Evolutionary conservation across 2,888 invertebrate genomes (phyloP), one percentile per base, ranked within the genome.

Genomic region (Calliphora vomitoria): DNA sequence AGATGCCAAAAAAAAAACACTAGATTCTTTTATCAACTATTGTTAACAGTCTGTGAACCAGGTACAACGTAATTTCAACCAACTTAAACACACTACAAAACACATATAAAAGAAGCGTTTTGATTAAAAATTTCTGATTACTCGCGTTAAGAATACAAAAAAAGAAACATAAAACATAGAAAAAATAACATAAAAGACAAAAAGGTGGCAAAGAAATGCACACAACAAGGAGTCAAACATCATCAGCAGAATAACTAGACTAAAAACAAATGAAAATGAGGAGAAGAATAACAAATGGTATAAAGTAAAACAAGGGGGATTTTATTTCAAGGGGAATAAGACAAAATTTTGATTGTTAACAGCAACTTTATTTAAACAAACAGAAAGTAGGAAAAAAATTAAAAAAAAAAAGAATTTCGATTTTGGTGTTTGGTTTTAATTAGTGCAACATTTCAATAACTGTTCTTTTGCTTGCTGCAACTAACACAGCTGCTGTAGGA

Each of bases 71-170:
- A 79, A 82, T 82, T 86, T 69, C 41, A 78, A 69, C 58, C 69
- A 74, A 74, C 53, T 69, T 50, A 82, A 69, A 69, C 5, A n/a
- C 13, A 31, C 13, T 31, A 20, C 10, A 64, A 11, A 18, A 18
- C 8, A 64, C 8, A 44, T 41, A 18, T 18, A 58, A 68, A 79
- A 66, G 55, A 72, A 81, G 53, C 72, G 81, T 81, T 87, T 87
- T 87, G 87, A 87, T 87, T 87, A 87, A 87, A 82, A 87, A 64
- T 82, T 87, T 87, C 82, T 84, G 84, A 87, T 87, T 84, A 84
- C 81, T 87, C 81, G 84, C 84, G 84, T 62, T 74, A 78, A 81
- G 31, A 8, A 76, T 53, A 83, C 25, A 68, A 62, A 71, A 66
- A 53, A 55, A 50, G 25, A 35, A 58, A 80, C 66, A 71, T 13